phyloP scores from a whole-genome alignment of 2,797 vertebrate species.

The Sebastes kiyomatsui region DNA sequence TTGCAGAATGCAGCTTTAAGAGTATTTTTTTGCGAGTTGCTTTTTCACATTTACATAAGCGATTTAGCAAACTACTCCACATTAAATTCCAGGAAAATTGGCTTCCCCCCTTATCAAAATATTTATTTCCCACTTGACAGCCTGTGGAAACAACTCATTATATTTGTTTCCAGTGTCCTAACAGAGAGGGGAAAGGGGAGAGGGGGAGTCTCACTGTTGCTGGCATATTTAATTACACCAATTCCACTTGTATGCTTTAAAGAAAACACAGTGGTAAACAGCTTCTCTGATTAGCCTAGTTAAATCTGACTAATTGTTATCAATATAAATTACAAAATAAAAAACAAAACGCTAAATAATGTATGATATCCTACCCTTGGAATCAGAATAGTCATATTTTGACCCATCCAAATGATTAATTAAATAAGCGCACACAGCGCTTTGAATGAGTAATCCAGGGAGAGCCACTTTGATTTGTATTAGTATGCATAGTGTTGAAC shows the following conservation, averaged over 20 bases:
- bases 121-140: constrained; percentile 24
- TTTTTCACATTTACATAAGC: neutral
- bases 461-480: constrained; percentile 57
- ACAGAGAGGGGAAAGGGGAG: constrained; percentile 12
- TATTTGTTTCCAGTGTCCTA: constrained; percentile 44
- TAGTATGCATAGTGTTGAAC: constrained; percentile 44
- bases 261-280: constrained; percentile 49
- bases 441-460: constrained; percentile 53
- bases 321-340: neutral
- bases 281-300: constrained; percentile 29
- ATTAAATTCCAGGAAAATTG: neutral
- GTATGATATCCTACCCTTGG: constrained; percentile 19
- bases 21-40: neutral
- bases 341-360: constrained; percentile 12
- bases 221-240: constrained; percentile 54
- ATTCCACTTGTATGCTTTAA: constrained; percentile 24
- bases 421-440: constrained; percentile 43
- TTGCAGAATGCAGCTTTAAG: neutral
- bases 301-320: constrained; percentile 32
- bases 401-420: constrained; percentile 52
- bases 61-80: neutral
- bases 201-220: constrained; percentile 3
- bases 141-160: constrained; percentile 41
- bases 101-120: constrained; percentile 9
- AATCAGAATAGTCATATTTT: constrained; percentile 38